Conservation (phyloP, 30 jellyfish, hydroid and myxozoan species). For the Clytia hemisphaerica region DNA sequence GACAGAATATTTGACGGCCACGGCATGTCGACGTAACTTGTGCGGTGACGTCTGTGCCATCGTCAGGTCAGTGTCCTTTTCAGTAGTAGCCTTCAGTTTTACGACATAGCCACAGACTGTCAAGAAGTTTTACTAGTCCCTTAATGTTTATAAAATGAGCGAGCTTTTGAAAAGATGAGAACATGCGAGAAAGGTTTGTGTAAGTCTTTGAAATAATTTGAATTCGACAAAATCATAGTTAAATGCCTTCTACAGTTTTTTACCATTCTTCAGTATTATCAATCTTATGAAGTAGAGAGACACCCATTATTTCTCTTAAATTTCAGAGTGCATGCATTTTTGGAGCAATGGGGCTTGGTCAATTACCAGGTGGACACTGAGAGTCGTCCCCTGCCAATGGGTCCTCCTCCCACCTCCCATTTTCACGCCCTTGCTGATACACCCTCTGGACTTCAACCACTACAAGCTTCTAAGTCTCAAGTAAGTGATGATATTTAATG, state of each 20-base stretch:
- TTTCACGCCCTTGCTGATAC: constrained; percentile 93
- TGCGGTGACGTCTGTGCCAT: constrained; percentile 97
- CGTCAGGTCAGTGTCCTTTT: constrained; percentile 47
- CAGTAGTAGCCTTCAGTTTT: no score
- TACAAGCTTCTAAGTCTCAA: constrained; percentile 75
- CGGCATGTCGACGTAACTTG: constrained; percentile 88
- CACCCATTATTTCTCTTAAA: neutral
- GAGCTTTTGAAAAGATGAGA: no score
- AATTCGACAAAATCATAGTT: no score
- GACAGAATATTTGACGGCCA: constrained; percentile 89
- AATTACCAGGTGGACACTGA: constrained; percentile 93
- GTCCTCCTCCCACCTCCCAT: constrained; percentile 98
- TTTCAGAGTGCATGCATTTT: constrained; percentile 86
- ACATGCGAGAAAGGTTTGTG: neutral
- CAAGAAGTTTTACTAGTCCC: no score
- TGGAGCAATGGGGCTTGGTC: constrained; percentile 98
- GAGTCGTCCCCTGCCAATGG: constrained; percentile 96
- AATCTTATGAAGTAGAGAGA: no score
- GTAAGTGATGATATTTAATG: constrained; percentile 37
- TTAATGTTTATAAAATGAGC: no score
- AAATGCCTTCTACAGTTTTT: no score
- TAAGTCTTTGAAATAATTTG: no score
- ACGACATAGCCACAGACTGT: neutral
- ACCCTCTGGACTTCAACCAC: constrained; percentile 95
- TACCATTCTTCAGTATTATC: no score